Evolutionary conservation across 35 echinoderm and acorn worm genomes (phyloP), one percentile per base, ranked within the genome.

Genomic region (Holothuria glaberrima): DNA sequence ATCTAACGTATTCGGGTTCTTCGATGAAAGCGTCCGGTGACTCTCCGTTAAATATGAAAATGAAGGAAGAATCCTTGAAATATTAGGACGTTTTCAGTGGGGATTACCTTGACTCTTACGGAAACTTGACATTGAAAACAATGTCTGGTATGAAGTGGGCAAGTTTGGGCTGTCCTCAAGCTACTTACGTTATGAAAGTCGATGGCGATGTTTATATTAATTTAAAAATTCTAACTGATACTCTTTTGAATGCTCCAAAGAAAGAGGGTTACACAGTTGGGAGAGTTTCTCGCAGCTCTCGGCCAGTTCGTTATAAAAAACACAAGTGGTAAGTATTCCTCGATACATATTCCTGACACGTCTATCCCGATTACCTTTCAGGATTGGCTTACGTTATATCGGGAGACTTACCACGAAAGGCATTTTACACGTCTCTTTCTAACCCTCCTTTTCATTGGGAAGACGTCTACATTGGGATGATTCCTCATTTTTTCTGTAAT

Each of bases 131-230:
- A 5, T 50, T 89, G 17, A 93, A 93, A 33, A 93, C 86, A 26
- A 82, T 93, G 9, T 89, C 89, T 83, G 87, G 86, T 5, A 89
- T 90, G 86, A 93, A 89, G 59, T 93, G 92, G 92, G 74, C 86
- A 13, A 90, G 86, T 52, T 60, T 64, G 41, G 76, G 67, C 61
- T 93, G 92, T 31, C 41, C 59, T 9, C 48, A 90, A 44, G 92
- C 74, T 28, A 32, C 45, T 16, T 89, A 81, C 41, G 92, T 93
- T 20, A 83, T 93, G 86, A 93, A 93, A 66, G 81, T 74, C 14
- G 87, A 93, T 48, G 92, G 89, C 73, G 86, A 93, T 71, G 86
- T 93, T 67, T 93, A 48, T 52, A 46, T 93, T 41, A 93, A 89
- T 59, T 90, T 76, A 24, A 63, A 33, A n/a, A 82, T 46, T 56